Evolutionary conservation across 2,888 invertebrate species (phyloP).

Genomic region (Sinodicranocentrus sp.): DNA sequence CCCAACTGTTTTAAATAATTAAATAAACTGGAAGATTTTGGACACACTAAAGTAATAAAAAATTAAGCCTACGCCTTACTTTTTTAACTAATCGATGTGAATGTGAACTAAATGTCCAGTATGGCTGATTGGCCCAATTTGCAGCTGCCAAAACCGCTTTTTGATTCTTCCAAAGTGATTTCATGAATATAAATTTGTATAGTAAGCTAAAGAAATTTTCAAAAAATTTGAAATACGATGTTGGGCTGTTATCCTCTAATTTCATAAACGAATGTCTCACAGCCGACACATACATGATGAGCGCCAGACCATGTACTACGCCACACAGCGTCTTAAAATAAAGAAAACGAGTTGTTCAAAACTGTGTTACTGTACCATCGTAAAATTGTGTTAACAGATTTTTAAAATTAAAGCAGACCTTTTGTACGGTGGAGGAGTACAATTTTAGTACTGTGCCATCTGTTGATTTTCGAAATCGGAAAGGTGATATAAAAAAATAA

Average conservation of each 20-base stretch:
- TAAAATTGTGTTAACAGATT: too few species aligned
- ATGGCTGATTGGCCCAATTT: slow-evolving; percentile 6
- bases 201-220: neutral
- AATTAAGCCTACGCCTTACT: too few species aligned
- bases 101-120: neutral
- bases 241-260: neutral
- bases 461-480: neutral
- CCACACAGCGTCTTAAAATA: neutral
- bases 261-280: neutral
- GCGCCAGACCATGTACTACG: neutral
- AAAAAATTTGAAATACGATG: slow-evolving; percentile 9
- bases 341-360: neutral
- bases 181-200: slow-evolving; percentile 2
- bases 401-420: neutral
- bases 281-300: neutral
- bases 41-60: too few species aligned
- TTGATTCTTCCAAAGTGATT: neutral
- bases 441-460: neutral
- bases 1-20: neutral
- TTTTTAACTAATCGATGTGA: too few species aligned
- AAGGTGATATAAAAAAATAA: slow-evolving; percentile 1
- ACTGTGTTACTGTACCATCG: neutral
- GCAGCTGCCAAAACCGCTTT: neutral
- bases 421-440: neutral
- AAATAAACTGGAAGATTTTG: too few species aligned